Evolutionary conservation across 2,113 vertebrate species (phyloP), one percentile per base, ranked within the genome.

Genomic region (Pungitius pungitius): DNA sequence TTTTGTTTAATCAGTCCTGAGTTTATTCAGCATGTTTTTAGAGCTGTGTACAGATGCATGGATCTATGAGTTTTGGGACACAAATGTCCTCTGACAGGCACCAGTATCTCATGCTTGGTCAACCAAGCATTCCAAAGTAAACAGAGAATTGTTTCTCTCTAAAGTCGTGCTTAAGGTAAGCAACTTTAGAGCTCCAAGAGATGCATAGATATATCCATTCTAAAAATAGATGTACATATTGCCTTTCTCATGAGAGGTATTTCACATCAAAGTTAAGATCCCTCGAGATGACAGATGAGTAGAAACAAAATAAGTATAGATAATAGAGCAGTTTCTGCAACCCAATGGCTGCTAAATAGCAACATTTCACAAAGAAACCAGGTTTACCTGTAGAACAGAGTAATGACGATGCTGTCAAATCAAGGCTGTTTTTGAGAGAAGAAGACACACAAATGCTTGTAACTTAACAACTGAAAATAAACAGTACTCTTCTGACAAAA

Each of bases 81-180:
- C 54, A 81, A 81, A 85, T 71, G 43, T 22, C 60, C 74, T 81
- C 65, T 83, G 87, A 81, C 75, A 85, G 61, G 77, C 71, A 35
- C 68, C 75, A 78, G 74, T 55, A 69, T 70, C 55, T 78, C 69
- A 81, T 74, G 80, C 71, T 71, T 68, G 69, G 43, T 59, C 0
- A 0, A 56, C 11, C 52, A 62, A 73, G 56, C 67, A 26, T 73
- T 61, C 66, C 54, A 76, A 62, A 70, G 54, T 35, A 26, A 77
- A 24, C 15, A 43, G 72, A 69, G 49, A 40, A 61, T 33, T 60
- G 24, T 45, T n/a, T 74, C 40, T 68, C 30, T 79, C 42, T 80
- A 55, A 52, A 54, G 58, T 24, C 30, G 63, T 62, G 56, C 35
- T 78, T 56, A 27, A 11, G 60, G 40, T 60, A 45, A 67, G 55